A percentile compares a stretch with the other conserved stretches of the same genome.
phyloP scores from a whole-genome alignment of 2,888 invertebrate genomes.

The Drosophila atroscutellata region DNA sequence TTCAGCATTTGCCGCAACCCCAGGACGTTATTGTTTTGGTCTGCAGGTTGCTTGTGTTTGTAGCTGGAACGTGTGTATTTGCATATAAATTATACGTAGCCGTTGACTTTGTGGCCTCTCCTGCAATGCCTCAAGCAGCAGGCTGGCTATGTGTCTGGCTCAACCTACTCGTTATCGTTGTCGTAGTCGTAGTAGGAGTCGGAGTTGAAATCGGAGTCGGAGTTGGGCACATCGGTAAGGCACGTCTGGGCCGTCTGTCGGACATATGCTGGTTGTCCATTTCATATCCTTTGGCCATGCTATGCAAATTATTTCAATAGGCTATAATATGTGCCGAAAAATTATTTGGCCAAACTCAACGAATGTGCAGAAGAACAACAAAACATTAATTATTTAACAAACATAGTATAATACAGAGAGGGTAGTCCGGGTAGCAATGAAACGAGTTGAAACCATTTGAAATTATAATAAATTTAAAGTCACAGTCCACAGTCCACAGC shows the following conservation, averaged over 20 bases:
- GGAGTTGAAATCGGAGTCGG: slow-evolving; percentile 15
- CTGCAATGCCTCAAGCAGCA: slow-evolving; percentile 73
- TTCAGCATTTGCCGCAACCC: slow-evolving; percentile 3
- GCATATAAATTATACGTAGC: slow-evolving; percentile 78
- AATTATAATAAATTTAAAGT: slow-evolving; percentile 76
- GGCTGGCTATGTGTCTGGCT: slow-evolving; percentile 46
- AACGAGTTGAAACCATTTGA: slow-evolving; percentile 55
- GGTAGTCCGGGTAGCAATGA: slow-evolving; percentile 1
- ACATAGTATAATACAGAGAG: slow-evolving; percentile 31
- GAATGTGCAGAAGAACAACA: slow-evolving; percentile 69
- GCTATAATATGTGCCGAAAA: slow-evolving; percentile 76
- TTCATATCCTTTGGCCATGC: slow-evolving; percentile 74
- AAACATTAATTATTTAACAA: slow-evolving; percentile 75
- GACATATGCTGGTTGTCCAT: slow-evolving; percentile 73
- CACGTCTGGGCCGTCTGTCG: slow-evolving; percentile 42
- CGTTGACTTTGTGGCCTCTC: slow-evolving; percentile 76
- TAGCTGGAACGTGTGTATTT: slow-evolving; percentile 76
- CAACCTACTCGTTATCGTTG: slow-evolving; percentile 5
- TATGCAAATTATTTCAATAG: slow-evolving; percentile 78
- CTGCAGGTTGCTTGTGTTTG: slow-evolving; percentile 55
- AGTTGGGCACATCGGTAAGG: slow-evolving; percentile 44
- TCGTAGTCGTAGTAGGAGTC: background rate
- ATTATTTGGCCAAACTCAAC: slow-evolving; percentile 66
- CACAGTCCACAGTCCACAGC: slow-evolving; percentile 33
- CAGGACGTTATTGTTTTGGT: slow-evolving; percentile 53